Conservation (phyloP, 2,113 vertebrate genomes). For the Rissa tridactyla region DNA sequence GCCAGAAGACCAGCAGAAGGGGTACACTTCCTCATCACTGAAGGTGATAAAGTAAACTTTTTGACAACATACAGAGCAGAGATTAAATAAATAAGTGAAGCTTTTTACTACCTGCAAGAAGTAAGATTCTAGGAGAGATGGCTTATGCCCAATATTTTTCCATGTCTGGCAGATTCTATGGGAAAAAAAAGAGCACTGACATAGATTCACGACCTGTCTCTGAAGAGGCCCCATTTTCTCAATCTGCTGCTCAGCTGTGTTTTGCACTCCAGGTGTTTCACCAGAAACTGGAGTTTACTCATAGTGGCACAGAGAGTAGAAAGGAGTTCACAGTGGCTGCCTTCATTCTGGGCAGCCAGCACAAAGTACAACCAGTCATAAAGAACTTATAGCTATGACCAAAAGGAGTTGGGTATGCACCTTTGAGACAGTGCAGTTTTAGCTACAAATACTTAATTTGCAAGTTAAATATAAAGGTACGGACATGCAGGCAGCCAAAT, state of each 20-base stretch:
- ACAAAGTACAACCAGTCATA: neutral
- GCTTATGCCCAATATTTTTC: neutral
- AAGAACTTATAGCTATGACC: neutral
- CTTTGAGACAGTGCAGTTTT: neutral
- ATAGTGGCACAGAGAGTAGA: neutral
- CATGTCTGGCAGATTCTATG: neutral
- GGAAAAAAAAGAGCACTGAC: neutral
- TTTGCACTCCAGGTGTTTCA: neutral
- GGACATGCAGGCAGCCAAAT: neutral
- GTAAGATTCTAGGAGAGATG: neutral
- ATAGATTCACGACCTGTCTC: neutral
- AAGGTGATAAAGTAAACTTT: neutral
- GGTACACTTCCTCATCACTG: neutral
- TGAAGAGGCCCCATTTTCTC: neutral
- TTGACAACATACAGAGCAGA: neutral
- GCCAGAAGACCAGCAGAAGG: neutral
- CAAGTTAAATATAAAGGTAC: neutral
- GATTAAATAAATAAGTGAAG: neutral
- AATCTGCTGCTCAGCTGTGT: rapidly evolving
- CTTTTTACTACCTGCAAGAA: neutral
- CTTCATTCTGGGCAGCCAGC: neutral
- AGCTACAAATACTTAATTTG: neutral
- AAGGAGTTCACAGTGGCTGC: neutral
- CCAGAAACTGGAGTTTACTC: neutral
- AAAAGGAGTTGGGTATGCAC: neutral